Conservation (phyloP, 1,140 invertebrate species). For the Drosophila persimilis region DNA sequence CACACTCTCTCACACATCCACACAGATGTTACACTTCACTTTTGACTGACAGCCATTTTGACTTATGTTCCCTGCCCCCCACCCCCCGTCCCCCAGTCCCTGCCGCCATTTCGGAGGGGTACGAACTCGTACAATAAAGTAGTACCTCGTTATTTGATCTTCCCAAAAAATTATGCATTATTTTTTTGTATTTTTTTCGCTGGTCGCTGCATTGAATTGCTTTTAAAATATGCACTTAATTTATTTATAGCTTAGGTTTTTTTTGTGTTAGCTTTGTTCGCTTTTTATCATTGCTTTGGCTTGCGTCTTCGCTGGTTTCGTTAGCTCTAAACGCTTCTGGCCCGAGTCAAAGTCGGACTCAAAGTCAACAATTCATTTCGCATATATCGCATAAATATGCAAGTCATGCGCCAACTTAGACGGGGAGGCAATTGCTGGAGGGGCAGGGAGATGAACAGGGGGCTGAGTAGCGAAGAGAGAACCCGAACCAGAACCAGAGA, state of each 20-base stretch:
- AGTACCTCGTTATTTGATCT: constrained; percentile 52
- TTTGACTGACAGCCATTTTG: constrained; percentile 76
- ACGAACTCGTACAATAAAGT: no score
- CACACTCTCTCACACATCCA: constrained; percentile 30
- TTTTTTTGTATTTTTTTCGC: constrained; percentile 35
- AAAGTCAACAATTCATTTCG: constrained; percentile 69
- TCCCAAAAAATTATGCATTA: constrained; percentile 66
- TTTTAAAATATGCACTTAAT: constrained; percentile 67
- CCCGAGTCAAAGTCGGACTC: constrained; percentile 24
- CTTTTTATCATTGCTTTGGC: constrained; percentile 37
- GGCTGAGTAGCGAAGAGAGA: not conserved
- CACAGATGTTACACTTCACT: constrained; percentile 61
- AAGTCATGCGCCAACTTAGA: constrained; percentile 68
- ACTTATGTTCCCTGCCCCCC: constrained; percentile 18
- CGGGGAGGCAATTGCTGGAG: constrained; percentile 20
- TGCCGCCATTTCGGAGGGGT: no score
- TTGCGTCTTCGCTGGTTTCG: not conserved
- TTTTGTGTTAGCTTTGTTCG: constrained; percentile 39
- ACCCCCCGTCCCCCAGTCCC: no score
- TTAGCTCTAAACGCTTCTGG: constrained; percentile 12
- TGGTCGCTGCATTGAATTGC: constrained; percentile 58
- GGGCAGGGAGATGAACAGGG: not conserved
- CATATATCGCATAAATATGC: constrained; percentile 70
- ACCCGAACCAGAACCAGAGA: no score
- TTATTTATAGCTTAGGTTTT: constrained; percentile 59